A percentile compares a stretch with the other conserved stretches of the same genome.
These are phyloP conservation scores for Hapalemur alaotrensis DNA, from an alignment of 2,797 vertebrate species.

Conservation along the genomic window DNA sequence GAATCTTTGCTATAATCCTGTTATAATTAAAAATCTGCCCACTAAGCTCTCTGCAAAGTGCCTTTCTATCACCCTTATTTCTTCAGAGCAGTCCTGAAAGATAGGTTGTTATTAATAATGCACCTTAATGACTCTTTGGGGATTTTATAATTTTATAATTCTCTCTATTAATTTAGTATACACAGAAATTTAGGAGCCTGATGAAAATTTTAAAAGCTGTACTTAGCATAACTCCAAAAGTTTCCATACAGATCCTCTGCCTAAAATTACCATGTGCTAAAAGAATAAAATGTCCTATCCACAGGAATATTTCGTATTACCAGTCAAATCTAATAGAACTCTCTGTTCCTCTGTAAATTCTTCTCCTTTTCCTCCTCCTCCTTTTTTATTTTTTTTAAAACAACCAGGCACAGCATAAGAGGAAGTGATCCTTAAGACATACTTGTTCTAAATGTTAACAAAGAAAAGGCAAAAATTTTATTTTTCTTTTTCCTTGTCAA, in stretches of 20 bases:
- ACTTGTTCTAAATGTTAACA: slow-evolving; percentile 40
- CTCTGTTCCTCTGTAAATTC: slow-evolving; percentile 31
- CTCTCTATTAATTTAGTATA: slow-evolving; percentile 9
- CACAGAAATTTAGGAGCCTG: slow-evolving; percentile 2
- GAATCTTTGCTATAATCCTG: not conserved
- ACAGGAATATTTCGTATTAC: not conserved
- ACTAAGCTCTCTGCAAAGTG: not conserved
- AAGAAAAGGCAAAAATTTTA: slow-evolving; percentile 6
- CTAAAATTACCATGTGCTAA: slow-evolving; percentile 21
- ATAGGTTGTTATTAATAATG: not conserved
- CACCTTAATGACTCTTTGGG: slow-evolving; percentile 7
- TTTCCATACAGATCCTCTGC: not conserved
- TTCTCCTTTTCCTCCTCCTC: no score
- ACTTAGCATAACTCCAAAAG: not conserved
- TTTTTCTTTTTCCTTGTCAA: not conserved
- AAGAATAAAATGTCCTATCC: not conserved
- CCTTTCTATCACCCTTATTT: not conserved
- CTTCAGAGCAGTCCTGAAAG: slow-evolving; percentile 31
- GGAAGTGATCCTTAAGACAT: slow-evolving; percentile 26
- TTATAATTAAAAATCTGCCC: not conserved
- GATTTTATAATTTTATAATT: slow-evolving; percentile 44
- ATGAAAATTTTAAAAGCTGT: slow-evolving; percentile 5
- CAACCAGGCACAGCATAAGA: not conserved
- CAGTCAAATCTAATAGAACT: not conserved
- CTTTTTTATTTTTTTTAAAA: not conserved